Base-by-base conservation (phyloP, 53 echinoderm and acorn worm genomes). In the Paracentrotus lividus region DNA sequence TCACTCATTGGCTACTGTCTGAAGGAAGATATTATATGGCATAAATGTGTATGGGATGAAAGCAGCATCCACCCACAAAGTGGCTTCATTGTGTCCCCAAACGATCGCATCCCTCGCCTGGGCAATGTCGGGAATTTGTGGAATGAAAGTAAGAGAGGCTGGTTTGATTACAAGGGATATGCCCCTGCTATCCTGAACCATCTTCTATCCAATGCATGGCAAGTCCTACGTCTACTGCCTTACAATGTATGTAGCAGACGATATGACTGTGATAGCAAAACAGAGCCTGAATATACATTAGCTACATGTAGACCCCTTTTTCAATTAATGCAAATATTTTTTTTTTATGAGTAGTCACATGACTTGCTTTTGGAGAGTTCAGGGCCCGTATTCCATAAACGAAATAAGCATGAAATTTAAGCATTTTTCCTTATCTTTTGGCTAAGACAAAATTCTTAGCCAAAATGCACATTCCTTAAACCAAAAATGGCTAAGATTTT, bases 111-210 rank as follows among this genome's bases (percentile, higher is more conserved):
- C 81, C 81, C 86, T 36, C 86, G 31, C 55, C 86, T 36, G 9
- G 86, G 86, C 86, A 86, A 86, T 86, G 86, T 47, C 20, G 86
- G 55, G 86, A 86, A 86, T 86, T 53, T 86, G 56, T 55, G 86
- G 86, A 86, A 86, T 86, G 86, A 86, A 85, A 45, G 31, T 27
- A 7, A n/a, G 57, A 47, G 56, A 86, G 86, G 56, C 86, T 56
- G 86, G 34, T 31, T 86, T 86, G 86, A 86, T 86, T 86, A 86
- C 86, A 55, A 36, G 34, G 86, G 86, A 86, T 86, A 56, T 23
- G 33, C 81, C 47, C 47, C 44, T 7, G 2, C 45, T 44, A 45
- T 9, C n/a, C 81, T 47, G 29, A 6, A 5, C 40, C 72, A 72
- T 72, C 72, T 4, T 81, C n/a, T 45, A n/a, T 47, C 47, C n/a